Percentiles rank a stretch among this genome's conserved stretches.
phyloP scores from a whole-genome alignment of 2,888 invertebrate species.

The Ditylenchus weischeri region DNA sequence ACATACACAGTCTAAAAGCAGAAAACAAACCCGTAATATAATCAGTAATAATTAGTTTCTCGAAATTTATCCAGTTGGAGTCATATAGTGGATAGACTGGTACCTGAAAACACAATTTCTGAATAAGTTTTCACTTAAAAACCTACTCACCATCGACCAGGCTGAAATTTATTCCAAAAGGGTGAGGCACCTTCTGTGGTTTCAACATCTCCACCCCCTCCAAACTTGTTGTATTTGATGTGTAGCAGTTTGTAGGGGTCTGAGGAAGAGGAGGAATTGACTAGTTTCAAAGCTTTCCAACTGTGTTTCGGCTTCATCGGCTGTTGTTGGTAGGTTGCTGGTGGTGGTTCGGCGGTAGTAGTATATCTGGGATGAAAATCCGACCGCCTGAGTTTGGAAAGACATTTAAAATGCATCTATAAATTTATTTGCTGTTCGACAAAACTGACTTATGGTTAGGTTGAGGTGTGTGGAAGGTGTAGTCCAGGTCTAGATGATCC shows the following conservation, averaged over 20 bases:
- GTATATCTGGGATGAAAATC: too few species aligned
- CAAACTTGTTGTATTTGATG: not conserved
- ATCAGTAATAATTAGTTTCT: too few species aligned
- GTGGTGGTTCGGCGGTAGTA: not conserved
- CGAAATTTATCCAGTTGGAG: conserved; percentile 47
- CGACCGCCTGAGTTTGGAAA: too few species aligned
- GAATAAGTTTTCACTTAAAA: not conserved
- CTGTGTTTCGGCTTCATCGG: conserved; percentile 41
- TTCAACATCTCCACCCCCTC: conserved; percentile 2
- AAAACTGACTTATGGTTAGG: too few species aligned
- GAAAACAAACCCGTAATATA: too few species aligned
- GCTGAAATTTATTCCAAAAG: conserved; percentile 57
- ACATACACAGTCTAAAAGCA: too few species aligned
- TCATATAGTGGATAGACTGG: conserved; percentile 55
- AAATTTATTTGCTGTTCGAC: too few species aligned
- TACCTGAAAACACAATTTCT: conserved; percentile 22
- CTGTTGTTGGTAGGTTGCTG: too few species aligned
- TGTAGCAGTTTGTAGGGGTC: too few species aligned
- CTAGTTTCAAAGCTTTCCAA: conserved; percentile 47
- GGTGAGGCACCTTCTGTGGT: not conserved
- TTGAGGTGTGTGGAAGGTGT: not conserved
- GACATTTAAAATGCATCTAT: too few species aligned
- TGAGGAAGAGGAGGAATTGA: conserved; percentile 10
- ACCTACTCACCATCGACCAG: conserved; percentile 46
- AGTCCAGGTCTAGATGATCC: not conserved